These are phyloP conservation scores for Zalophus californianus DNA, from an alignment of 2,797 vertebrate genomes.

Conservation along the genomic window DNA sequence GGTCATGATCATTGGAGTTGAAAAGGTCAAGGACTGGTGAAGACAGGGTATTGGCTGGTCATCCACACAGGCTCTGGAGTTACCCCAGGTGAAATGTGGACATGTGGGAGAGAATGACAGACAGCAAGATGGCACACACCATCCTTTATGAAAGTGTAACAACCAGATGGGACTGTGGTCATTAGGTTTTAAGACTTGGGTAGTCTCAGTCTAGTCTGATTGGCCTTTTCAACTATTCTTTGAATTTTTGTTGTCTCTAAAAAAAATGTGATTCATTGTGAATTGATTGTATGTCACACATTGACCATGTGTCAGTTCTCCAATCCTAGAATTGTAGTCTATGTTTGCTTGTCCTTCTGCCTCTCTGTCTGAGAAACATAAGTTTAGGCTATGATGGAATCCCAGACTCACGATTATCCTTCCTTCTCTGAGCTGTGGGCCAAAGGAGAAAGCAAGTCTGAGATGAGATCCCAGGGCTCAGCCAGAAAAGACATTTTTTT, in stretches of 20 bases:
- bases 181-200: not conserved
- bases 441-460: not conserved
- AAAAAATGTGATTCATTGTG: not conserved
- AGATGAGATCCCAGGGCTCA: not conserved
- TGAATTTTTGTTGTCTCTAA: not conserved
- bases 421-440: not conserved
- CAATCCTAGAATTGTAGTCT: not conserved
- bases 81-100: not conserved
- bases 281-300: not conserved
- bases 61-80: not conserved
- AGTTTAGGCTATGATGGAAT: not conserved
- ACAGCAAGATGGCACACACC: not conserved
- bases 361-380: not conserved
- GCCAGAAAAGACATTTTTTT: not conserved
- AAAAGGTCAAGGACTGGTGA: not conserved
- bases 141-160: not conserved
- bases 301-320: not conserved
- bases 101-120: not conserved
- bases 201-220: not conserved
- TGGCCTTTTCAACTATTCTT: not conserved
- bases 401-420: not conserved
- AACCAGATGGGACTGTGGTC: not conserved
- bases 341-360: not conserved
- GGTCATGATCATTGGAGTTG: not conserved
- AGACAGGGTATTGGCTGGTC: accelerated